Base-by-base conservation (phyloP, 1,140 invertebrate genomes). In the Lineus longissimus region DNA sequence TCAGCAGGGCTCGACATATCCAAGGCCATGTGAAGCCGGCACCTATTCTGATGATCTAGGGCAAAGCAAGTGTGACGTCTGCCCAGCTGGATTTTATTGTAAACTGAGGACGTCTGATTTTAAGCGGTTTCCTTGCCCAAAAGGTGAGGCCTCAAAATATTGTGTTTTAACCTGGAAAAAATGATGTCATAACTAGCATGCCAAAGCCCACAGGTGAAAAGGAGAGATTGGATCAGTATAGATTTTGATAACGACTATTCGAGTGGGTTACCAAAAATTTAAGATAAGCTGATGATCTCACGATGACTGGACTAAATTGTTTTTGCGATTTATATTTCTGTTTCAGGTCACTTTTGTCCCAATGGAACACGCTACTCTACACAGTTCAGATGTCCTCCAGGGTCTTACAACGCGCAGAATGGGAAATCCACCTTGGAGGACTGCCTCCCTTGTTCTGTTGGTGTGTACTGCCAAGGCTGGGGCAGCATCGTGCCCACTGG, bases 291-390 rank as follows among this genome's bases (percentile, higher is more conserved):
- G n/a, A n/a, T n/a, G n/a, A n/a, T n/a, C n/a, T n/a, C n/a, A n/a
- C n/a, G n/a, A n/a, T n/a, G n/a, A n/a, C n/a, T n/a, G n/a, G n/a
- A n/a, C n/a, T n/a, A n/a, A n/a, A n/a, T n/a, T 57, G n/a, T 40
- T 11, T 1, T 54, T 45, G 55, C n/a, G 29, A 19, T 67, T 36
- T 36, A 36, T 36, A n/a, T n/a, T n/a, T 36, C 15, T 15, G 15
- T 36, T 36, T 36, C 33, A 77, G 78, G 78, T 57, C 72, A 80
- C 58, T 78, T 74, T 55, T 80, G 78, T 69, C 71, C 69, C 31
- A 74, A 72, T 57, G 76, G 76, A 55, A 80, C 78, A 19, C 19
- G 67, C 19, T 69, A 62, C 31, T 61, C 62, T 33, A 76, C 70
- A 4, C 60, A 77, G 55, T 70, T 71, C 63, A 69, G 63, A 25